Percentiles rank a stretch among this genome's conserved stretches.
Evolutionary conservation across 2,888 invertebrate genomes (phyloP).

Genomic region (Trichopria drosophilae): DNA sequence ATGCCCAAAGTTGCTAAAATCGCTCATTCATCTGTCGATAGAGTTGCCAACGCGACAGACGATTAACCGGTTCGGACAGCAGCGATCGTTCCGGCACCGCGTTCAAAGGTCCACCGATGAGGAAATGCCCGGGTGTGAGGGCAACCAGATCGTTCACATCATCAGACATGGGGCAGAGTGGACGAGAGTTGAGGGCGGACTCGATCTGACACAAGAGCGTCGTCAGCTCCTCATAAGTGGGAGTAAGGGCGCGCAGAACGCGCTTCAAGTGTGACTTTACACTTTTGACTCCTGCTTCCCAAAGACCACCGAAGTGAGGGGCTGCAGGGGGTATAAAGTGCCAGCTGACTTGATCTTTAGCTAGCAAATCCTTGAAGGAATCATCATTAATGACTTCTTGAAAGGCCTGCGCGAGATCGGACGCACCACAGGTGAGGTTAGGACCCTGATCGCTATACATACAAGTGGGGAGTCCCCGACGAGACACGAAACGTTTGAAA

Average conservation of each 20-base stretch:
- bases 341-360: conserved; percentile 45
- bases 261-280: conserved; percentile 43
- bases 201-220: too few relatives aligned
- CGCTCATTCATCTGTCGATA: not conserved
- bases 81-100: not conserved
- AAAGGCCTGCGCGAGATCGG: conserved; percentile 37
- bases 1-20: not conserved
- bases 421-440: conserved; percentile 39
- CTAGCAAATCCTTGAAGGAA: too few relatives aligned
- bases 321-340: too few relatives aligned
- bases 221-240: conserved; percentile 6
- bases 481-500: not conserved
- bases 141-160: too few relatives aligned
- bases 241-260: conserved; percentile 31
- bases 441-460: conserved; percentile 44
- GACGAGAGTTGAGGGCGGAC: too few relatives aligned
- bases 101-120: not conserved
- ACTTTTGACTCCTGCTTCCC: too few relatives aligned
- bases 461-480: not conserved
- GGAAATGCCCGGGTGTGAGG: too few relatives aligned
- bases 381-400: conserved; percentile 48
- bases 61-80: too few relatives aligned
- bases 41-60: too few relatives aligned
- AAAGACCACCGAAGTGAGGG: too few relatives aligned
- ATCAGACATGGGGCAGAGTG: too few relatives aligned